Base-by-base conservation (phyloP, 2,888 invertebrate species). In the Octonoba sinensis region DNA sequence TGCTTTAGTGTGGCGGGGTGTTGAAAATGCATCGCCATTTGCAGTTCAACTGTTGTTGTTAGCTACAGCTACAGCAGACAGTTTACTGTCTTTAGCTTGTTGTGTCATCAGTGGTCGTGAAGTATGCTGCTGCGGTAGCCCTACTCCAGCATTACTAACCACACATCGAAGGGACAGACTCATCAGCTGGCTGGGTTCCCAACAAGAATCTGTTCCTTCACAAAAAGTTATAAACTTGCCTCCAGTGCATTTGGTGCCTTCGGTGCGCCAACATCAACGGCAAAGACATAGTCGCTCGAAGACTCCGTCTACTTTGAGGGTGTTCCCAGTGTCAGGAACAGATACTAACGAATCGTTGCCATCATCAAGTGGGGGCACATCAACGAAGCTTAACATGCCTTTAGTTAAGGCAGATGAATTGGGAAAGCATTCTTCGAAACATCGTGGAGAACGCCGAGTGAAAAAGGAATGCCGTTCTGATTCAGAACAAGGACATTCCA, bases 41-140 rank as follows among this genome's bases (percentile, higher is more conserved):
- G 74, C 59, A 8, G 82, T 82, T 3, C 82, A 82, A 46, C 18
- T 82, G 24, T 22, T 82, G 12, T 56, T 82, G 15, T 24, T 82
- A n/a, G 70, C 82, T 3, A 82, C 82, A 27, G 82, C 82, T 11
- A 82, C 82, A 0, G 82, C 75, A 11, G 82, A 82, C 27, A 60
- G 82, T 24, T 72, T 82, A 20, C 56, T 82, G n/a, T 82, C 82
- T 0, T 54, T 82, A 18, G 82, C 82, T 20, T 82, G 82, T 47
- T 82, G 82, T 20, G 82, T 82, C 46, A 82, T 82, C 44, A 82
- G 82, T 44, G 82, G 82, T 4, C 71, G 82, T 6, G 76, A 82
- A 56, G 76, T 82, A n/a, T 82, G 82, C 62, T 82, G 82, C 44
- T 82, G 82, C 47, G 82, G 82, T 6, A 56, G 66, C 16, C 82